Percentiles rank a stretch among this genome's conserved stretches.
phyloP scores from a whole-genome alignment of 2,888 invertebrate genomes.

The Ganaspis brasiliensis region DNA sequence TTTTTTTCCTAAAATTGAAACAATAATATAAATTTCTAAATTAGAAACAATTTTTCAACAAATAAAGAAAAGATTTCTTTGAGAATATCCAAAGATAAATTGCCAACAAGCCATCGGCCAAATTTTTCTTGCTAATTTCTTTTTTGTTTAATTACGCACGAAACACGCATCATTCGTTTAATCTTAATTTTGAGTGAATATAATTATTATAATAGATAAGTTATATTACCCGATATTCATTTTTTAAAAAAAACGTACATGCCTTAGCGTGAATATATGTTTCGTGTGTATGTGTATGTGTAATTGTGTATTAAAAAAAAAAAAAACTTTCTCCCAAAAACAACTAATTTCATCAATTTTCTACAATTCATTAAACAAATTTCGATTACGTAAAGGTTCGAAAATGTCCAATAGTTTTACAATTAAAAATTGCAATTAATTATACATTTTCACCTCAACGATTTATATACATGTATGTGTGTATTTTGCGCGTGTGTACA shows the following conservation, averaged over 20 bases:
- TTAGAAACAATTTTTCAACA: constrained; percentile 14
- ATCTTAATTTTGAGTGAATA: constrained; percentile 57
- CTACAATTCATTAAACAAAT: constrained; percentile 27
- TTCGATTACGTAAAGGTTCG: neutral
- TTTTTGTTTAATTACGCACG: constrained; percentile 32
- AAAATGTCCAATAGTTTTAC: neutral
- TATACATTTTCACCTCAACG: neutral
- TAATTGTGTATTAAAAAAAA: too few relatives aligned
- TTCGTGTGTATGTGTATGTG: constrained; percentile 46
- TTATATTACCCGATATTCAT: constrained; percentile 52
- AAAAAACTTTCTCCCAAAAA: constrained; percentile 30
- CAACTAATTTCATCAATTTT: neutral
- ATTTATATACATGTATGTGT: constrained; percentile 50
- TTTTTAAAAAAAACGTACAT: constrained; percentile 56
- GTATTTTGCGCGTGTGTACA: constrained; percentile 39
- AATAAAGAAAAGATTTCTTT: neutral
- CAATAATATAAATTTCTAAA: too few relatives aligned
- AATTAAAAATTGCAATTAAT: neutral
- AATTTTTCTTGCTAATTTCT: neutral
- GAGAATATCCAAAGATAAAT: constrained; percentile 44
- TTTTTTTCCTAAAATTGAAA: too few relatives aligned
- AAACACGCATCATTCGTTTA: constrained; percentile 46
- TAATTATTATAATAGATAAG: constrained; percentile 55
- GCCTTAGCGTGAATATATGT: constrained; percentile 38
- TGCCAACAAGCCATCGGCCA: constrained; percentile 26